phyloP scores from a whole-genome alignment of 2,888 invertebrate genomes.

The Corbicula japonica region DNA sequence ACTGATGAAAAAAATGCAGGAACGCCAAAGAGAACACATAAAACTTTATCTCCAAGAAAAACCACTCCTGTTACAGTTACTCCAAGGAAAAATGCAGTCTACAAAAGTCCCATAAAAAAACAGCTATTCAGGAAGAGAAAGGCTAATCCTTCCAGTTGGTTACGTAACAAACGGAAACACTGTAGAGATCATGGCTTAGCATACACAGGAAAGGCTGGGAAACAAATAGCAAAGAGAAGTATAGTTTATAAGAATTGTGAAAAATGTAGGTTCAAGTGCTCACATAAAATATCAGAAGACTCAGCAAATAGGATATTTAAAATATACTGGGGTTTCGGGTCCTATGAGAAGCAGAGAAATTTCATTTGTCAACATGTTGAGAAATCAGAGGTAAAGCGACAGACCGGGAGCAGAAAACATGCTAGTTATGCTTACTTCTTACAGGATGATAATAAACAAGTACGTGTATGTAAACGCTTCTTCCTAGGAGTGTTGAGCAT shows the following conservation, averaged over 20 bases:
- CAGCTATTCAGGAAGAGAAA: not conserved
- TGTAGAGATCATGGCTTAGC: not conserved
- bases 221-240: not conserved
- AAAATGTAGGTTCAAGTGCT: slow-evolving; percentile 36
- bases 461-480: slow-evolving; percentile 21
- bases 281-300: slow-evolving; percentile 21
- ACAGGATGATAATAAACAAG: not conserved
- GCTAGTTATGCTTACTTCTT: not conserved
- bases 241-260: slow-evolving; percentile 16
- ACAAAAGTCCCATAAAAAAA: not conserved
- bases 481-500: slow-evolving; percentile 21
- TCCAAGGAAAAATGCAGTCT: not conserved
- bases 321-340: slow-evolving; percentile 9
- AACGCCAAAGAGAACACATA: not conserved
- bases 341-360: slow-evolving; percentile 19
- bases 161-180: not conserved
- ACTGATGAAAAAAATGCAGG: not conserved
- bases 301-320: slow-evolving; percentile 24
- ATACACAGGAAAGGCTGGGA: not conserved
- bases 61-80: no score
- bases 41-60: not conserved
- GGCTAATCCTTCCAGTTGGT: not conserved
- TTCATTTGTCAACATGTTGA: slow-evolving; percentile 25
- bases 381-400: not conserved
- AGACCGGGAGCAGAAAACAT: not conserved